Percentiles rank a stretch among this genome's conserved stretches.
phyloP scores from a whole-genome alignment of 2,888 invertebrate genomes.

The Tinea trinotella region DNA sequence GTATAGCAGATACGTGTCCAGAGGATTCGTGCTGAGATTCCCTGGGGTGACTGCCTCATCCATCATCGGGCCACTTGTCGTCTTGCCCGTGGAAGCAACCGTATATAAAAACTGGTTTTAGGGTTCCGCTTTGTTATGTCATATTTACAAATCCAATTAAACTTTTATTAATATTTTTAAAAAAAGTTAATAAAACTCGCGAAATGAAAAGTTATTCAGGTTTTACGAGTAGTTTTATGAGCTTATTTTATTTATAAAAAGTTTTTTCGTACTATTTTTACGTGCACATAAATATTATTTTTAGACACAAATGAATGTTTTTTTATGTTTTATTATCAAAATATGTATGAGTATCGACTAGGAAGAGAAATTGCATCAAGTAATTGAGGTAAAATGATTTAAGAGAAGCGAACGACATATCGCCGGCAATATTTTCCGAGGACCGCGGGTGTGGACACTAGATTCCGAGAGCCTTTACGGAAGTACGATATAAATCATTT shows the following conservation, averaged over 20 bases:
- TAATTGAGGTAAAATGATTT: conserved; percentile 18
- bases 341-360: not conserved
- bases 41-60: not conserved
- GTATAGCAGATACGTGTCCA: not conserved
- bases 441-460: not conserved
- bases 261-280: too few relatives aligned
- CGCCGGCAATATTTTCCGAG: conserved; percentile 9
- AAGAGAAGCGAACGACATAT: not conserved
- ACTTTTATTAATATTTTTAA: too few relatives aligned
- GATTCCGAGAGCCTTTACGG: conserved; percentile 3
- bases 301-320: too few relatives aligned
- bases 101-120: not conserved
- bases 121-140: not conserved
- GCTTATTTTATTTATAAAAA: too few relatives aligned
- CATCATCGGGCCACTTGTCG: not conserved
- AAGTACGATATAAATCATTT: conserved; percentile 11
- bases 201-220: too few relatives aligned
- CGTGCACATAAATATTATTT: too few relatives aligned
- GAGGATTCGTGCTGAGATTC: not conserved
- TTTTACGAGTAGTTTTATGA: too few relatives aligned
- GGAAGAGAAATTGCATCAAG: not conserved
- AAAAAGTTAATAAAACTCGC: too few relatives aligned
- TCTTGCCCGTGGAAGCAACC: not conserved
- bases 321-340: too few relatives aligned
- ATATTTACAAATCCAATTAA: too few relatives aligned